These are phyloP conservation scores for Prorops nasuta DNA, from an alignment of 1,140 invertebrate species.

Conservation along the genomic window DNA sequence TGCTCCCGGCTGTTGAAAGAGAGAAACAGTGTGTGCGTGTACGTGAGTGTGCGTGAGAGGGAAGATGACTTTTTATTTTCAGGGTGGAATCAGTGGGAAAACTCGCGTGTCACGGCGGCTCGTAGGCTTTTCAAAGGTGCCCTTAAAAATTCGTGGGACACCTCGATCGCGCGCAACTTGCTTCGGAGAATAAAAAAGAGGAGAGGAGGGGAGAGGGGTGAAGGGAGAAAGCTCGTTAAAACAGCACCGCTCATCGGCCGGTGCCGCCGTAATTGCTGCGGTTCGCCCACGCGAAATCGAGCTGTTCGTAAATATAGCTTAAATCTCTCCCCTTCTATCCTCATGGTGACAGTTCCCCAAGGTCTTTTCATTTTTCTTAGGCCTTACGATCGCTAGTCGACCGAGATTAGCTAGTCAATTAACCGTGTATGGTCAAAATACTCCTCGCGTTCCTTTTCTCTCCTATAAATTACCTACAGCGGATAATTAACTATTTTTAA, in stretches of 20 bases:
- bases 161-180: slow-evolving; percentile 19
- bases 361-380: neutral
- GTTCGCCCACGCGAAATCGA: slow-evolving; percentile 32
- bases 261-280: slow-evolving; percentile 26
- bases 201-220: neutral
- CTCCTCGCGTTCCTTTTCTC: slow-evolving; percentile 1
- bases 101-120: neutral
- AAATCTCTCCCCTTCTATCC: slow-evolving; percentile 9
- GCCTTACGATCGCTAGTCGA: no score
- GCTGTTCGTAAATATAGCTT: slow-evolving; percentile 31
- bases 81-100: slow-evolving; percentile 22
- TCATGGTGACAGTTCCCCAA: neutral
- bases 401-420: no score
- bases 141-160: slow-evolving; percentile 33
- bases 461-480: no score
- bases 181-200: slow-evolving; percentile 3
- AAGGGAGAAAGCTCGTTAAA: slow-evolving; percentile 24
- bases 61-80: neutral
- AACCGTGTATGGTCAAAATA: no score
- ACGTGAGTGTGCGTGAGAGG: no score
- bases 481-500: no score
- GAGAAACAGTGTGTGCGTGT: no score
- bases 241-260: slow-evolving; percentile 24
- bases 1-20: slow-evolving; percentile 32
- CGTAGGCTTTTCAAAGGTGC: slow-evolving; percentile 24